These are phyloP conservation scores for Mesodorylaimus sp. DNA, from an alignment of 2,888 invertebrate genomes.

Conservation along the genomic window DNA sequence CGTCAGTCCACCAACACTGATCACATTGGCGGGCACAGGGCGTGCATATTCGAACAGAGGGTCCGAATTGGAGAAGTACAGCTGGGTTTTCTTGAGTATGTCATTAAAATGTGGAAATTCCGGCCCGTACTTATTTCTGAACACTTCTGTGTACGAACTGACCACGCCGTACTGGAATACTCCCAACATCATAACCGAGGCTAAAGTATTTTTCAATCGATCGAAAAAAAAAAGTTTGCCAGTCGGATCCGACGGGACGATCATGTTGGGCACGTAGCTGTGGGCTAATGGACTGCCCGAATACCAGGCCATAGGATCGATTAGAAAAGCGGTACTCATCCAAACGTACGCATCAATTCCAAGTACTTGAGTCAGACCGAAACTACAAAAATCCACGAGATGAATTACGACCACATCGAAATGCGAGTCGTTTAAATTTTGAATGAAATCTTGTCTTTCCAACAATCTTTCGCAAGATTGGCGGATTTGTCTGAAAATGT, in stretches of 20 bases:
- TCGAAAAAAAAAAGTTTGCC: background rate
- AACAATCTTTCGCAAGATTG: too few relatives aligned
- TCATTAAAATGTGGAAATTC: constrained; percentile 4
- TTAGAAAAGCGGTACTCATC: constrained; percentile 8
- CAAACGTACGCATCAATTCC: constrained; percentile 3
- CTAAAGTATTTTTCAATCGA: constrained; percentile 2
- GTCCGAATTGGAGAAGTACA: constrained; percentile 32
- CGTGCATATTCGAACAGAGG: constrained; percentile 31
- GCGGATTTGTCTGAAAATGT: too few relatives aligned
- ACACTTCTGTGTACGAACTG: background rate
- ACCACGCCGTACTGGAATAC: constrained; percentile 2
- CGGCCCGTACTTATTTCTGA: background rate
- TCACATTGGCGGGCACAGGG: constrained; percentile 31
- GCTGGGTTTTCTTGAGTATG: constrained; percentile 18
- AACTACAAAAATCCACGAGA: background rate
- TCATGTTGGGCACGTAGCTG: constrained; percentile 4
- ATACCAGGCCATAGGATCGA: constrained; percentile 8
- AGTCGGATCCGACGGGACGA: background rate
- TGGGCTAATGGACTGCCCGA: constrained; percentile 3
- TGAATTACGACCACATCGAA: background rate
- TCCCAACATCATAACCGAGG: background rate
- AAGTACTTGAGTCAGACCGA: background rate
- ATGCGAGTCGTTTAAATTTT: background rate
- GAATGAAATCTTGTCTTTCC: background rate
- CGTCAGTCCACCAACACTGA: constrained; percentile 34